These are phyloP conservation scores for Parauchenoglanis ngamensis DNA, from an alignment of 2,797 vertebrate genomes.

Conservation along the genomic window DNA sequence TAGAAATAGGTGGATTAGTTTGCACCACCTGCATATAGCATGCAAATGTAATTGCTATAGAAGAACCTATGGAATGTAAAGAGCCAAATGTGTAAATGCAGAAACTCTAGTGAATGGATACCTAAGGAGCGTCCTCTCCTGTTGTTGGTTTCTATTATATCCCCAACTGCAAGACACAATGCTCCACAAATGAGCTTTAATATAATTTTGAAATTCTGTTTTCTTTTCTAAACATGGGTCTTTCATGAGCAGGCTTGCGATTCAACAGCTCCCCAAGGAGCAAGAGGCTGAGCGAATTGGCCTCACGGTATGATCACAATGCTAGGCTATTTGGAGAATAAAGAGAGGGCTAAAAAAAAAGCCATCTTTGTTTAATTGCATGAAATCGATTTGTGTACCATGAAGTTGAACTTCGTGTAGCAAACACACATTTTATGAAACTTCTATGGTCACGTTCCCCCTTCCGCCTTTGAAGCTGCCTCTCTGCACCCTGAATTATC, in stretches of 20 bases:
- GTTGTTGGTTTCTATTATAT: background rate
- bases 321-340: background rate
- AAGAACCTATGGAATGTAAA: background rate
- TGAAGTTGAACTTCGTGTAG: background rate
- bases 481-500: background rate
- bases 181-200: conserved; percentile 1
- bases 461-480: background rate
- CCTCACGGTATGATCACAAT: background rate
- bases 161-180: background rate
- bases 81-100: background rate
- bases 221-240: background rate
- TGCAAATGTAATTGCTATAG: background rate
- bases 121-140: background rate
- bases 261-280: background rate
- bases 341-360: background rate
- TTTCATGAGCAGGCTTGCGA: conserved; percentile 1
- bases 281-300: background rate
- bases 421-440: background rate
- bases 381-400: background rate
- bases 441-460: background rate
- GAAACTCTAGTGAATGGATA: background rate
- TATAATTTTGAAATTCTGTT: conserved; percentile 14
- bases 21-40: background rate
- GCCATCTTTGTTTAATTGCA: background rate
- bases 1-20: background rate